phyloP scores from a whole-genome alignment of 2,797 vertebrate genomes.

The Sebastes steindachneri region DNA sequence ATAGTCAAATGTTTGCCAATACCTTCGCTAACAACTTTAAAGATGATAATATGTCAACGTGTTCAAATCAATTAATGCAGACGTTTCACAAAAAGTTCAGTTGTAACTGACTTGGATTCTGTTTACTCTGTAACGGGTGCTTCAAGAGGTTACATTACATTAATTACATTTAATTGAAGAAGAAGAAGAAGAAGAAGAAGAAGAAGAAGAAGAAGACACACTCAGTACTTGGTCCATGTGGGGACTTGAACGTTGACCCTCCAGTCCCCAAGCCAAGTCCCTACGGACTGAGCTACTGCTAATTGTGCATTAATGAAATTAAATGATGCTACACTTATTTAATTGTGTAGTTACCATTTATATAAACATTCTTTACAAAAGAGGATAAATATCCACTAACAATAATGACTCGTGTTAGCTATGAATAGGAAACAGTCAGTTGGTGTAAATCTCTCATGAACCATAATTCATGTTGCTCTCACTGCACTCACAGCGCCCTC shows the following conservation, averaged over 20 bases:
- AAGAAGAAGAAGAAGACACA: too few species aligned
- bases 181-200: neutral
- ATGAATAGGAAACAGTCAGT: neutral
- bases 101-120: neutral
- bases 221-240: too few species aligned
- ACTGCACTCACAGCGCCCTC: conserved; percentile 7
- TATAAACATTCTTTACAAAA: neutral
- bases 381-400: neutral
- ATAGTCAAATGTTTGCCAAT: neutral
- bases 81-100: too few species aligned
- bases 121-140: neutral
- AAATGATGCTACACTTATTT: neutral
- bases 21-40: rapidly evolving
- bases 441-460: neutral
- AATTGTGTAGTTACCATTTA: neutral
- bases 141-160: neutral
- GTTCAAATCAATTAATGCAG: neutral
- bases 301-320: neutral
- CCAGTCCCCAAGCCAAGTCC: too few species aligned
- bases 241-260: too few species aligned
- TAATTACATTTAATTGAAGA: conserved; percentile 18
- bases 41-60: too few species aligned
- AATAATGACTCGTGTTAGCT: neutral
- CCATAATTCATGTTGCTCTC: neutral
- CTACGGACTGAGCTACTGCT: too few species aligned